Evolutionary conservation across 53 echinoderm and acorn worm genomes (phyloP), one percentile per base, ranked within the genome.

Genomic region (Luidia sarsii): DNA sequence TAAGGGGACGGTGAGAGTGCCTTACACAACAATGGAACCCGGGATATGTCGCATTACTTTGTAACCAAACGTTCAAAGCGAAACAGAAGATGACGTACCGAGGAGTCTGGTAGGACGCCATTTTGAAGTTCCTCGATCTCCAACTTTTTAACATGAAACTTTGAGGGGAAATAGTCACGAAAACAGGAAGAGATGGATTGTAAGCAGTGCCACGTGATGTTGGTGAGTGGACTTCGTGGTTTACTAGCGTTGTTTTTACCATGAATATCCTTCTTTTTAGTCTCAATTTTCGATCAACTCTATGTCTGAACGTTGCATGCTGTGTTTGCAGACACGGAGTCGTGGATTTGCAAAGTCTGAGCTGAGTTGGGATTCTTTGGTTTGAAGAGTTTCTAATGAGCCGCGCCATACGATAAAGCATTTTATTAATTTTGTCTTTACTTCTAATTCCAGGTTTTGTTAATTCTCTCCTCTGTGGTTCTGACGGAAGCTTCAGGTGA

Each of bases 401-500:
- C n/a, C n/a, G n/a, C n/a, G n/a, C n/a, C n/a, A n/a, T n/a, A n/a
- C n/a, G n/a, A n/a, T n/a, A n/a, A n/a, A n/a, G n/a, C 34, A 8
- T 39, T 41, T 19, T 33, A 65, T 65, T 65, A 7, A 38, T 23
- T 22, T 21, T 67, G 14, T 43, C 23, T 67, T 34, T 8, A 6
- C 65, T 18, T 65, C n/a, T 18, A 8, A 21, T 65, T 67, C 3
- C 67, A 67, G 67, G 48, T 23, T 9, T 3, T 67, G 3, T 21
- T 41, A 23, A 4, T 67, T 1, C 67, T 67, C 28, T 2, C 20
- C 16, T 9, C 15, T 29, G 24, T 43, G 38, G 3, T 2, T 25
- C 43, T 45, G 67, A 46, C 48, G 14, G 14, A 67, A 23, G 67
- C 67, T 3, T 33, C 67, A 67, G 67, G 67, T 67, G 45, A 27